phyloP scores from a whole-genome alignment of 2,797 vertebrate genomes.

The Myoxocephalus aenaeus region DNA sequence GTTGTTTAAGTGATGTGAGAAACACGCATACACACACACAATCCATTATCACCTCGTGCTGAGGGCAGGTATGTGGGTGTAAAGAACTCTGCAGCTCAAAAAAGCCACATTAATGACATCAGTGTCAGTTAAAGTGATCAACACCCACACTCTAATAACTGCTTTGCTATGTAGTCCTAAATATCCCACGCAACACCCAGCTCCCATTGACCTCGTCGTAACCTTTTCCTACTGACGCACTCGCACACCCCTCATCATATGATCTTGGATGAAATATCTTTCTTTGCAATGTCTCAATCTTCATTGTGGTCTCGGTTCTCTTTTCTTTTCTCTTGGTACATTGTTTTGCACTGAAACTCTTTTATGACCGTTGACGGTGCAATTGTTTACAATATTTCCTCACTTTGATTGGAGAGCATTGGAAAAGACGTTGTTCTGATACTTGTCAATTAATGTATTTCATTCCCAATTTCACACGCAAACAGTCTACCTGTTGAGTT shows the following conservation, averaged over 20 bases:
- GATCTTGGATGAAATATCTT: conserved; percentile 13
- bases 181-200: conserved; percentile 52
- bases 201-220: conserved; percentile 49
- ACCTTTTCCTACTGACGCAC: conserved; percentile 38
- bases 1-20: conserved; percentile 37
- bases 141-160: conserved; percentile 66
- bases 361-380: conserved; percentile 12
- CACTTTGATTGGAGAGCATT: conserved; percentile 10
- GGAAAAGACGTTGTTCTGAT: conserved; percentile 2
- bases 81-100: conserved; percentile 42
- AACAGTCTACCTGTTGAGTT: conserved; percentile 60
- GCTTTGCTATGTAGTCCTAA: conserved; percentile 40
- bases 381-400: conserved; percentile 21
- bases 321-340: background rate
- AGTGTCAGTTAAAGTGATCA: conserved; percentile 51
- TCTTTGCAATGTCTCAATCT: conserved; percentile 25
- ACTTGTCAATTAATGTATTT: conserved; percentile 33
- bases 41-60: conserved; percentile 54
- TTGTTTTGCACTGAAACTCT: conserved; percentile 29
- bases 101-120: conserved; percentile 58
- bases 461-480: conserved; percentile 20
- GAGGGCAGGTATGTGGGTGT: conserved; percentile 61
- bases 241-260: conserved; percentile 28
- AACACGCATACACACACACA: conserved; percentile 32
- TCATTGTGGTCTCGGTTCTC: conserved; percentile 29